Conservation (phyloP, 2,113 vertebrate genomes). For the Chloropsis hardwickii region DNA sequence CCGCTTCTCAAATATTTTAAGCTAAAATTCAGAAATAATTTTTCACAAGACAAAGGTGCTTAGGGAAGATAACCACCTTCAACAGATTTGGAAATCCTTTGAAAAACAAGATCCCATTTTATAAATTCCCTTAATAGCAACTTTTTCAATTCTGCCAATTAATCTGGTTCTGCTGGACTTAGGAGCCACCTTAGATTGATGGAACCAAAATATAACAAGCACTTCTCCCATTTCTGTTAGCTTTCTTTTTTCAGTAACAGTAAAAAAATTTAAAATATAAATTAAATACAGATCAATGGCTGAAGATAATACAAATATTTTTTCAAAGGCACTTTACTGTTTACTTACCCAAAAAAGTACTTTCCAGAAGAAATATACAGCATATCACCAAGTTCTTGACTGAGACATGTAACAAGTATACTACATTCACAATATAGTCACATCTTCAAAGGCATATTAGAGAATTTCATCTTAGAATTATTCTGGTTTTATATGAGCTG, state of each 20-base stretch:
- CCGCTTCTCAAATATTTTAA: background rate
- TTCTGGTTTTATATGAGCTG: background rate
- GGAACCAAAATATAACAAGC: background rate
- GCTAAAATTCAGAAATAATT: background rate
- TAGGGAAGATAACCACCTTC: background rate
- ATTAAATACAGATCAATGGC: background rate
- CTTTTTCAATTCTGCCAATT: background rate
- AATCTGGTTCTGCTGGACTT: background rate
- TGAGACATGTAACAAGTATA: background rate
- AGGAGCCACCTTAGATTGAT: background rate
- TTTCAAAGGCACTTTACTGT: background rate
- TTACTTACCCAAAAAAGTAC: constrained; percentile 3
- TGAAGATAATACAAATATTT: background rate
- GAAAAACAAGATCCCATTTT: background rate
- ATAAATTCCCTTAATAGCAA: background rate
- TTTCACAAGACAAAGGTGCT: background rate
- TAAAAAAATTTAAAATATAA: background rate
- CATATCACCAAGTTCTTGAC: background rate
- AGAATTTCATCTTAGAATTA: background rate
- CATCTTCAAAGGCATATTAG: background rate
- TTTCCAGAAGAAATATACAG: background rate
- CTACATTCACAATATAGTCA: background rate
- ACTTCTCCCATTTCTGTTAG: background rate
- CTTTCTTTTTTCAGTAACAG: background rate
- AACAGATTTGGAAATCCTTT: background rate